Base-by-base conservation (phyloP, 1,140 invertebrate genomes). In the Pseudomyrmex cubaensis region DNA sequence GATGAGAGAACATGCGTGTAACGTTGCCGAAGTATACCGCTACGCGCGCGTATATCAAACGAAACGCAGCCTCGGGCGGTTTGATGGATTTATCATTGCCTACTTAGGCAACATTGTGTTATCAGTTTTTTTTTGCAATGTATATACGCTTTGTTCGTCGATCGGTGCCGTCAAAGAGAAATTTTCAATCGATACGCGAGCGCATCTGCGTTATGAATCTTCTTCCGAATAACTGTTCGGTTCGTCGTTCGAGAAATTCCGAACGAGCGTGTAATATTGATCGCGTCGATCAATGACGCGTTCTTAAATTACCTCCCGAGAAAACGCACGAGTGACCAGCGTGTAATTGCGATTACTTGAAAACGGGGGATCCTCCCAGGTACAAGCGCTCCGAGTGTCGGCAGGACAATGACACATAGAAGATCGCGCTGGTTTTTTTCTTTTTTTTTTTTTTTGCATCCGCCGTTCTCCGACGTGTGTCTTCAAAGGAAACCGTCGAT, bases 301-400 rank as follows among this genome's bases (percentile, higher is more conserved):
- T 80, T 57, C 46, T 48, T 62, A 85, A 82, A 62, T 76, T 62
- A 57, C 61, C 76, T 75, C 44, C 15, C 64, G 15, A 59, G 35
- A 75, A 67, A 66, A 57, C 35, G 56, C 46, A 25, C n/a, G n/a
- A 25, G 46, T 20, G 69, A 80, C 63, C 44, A 74, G 50, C 52
- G 70, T 76, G 64, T 64, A 86, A 87, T 88, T 88, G 61, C 50
- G 77, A 82, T 86, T 88, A 64, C 61, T 57, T 80, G 54, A 72
- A 85, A 62, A 20, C 25, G 59, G 46, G n/a, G 46, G n/a, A 77
- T 2, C 22, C 22, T 22, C 22, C 54, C 20, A 54, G 12, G 57
- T 66, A 52, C 9, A 2, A 13, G 50, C 44, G 7, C n/a, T 44
- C 50, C 54, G 52, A 25, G 44, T 20, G 50, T 80, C 85, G 62